These are phyloP conservation scores for cattle (Bos taurus) DNA, from an alignment of 2,113 vertebrate species.

Conservation along the genomic window DNA sequence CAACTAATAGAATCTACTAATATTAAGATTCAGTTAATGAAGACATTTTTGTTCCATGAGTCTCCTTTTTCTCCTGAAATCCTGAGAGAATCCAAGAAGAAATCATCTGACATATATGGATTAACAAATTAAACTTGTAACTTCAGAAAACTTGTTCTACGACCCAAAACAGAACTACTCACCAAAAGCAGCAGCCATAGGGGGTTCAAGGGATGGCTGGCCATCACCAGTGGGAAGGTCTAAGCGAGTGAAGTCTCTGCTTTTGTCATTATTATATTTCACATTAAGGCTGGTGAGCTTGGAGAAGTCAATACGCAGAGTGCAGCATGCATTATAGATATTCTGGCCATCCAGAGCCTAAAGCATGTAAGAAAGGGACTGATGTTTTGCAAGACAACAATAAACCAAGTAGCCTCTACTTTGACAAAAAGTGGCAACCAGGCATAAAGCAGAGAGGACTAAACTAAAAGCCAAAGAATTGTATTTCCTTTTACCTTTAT, in stretches of 20 bases:
- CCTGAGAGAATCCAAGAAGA: neutral
- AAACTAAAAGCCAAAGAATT: neutral
- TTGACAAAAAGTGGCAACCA: neutral
- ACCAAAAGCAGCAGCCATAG: conserved; percentile 81
- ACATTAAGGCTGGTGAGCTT: conserved; percentile 86
- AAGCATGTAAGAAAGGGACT: conserved; percentile 53
- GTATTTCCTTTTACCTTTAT: neutral
- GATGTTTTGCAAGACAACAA: conserved; percentile 47
- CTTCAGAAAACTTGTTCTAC: conserved; percentile 40
- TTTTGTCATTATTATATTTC: conserved; percentile 91
- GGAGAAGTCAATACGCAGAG: conserved; percentile 87
- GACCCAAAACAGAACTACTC: conserved; percentile 54
- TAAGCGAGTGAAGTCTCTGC: conserved; percentile 88
- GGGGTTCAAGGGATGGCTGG: conserved; percentile 75
- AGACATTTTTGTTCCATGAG: neutral
- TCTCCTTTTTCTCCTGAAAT: conserved; percentile 43
- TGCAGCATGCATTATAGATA: conserved; percentile 87
- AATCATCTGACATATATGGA: neutral
- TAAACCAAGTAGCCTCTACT: neutral
- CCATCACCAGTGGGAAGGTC: conserved; percentile 85
- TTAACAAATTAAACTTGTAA: conserved; percentile 1
- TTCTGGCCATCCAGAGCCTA: conserved; percentile 86
- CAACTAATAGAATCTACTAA: neutral
- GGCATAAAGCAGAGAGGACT: neutral
- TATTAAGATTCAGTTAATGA: conserved; percentile 14